A percentile compares a stretch with the other conserved stretches of the same genome.
Conservation (phyloP, 2,797 vertebrate species). For the Cryptoblepharus egeriae region DNA sequence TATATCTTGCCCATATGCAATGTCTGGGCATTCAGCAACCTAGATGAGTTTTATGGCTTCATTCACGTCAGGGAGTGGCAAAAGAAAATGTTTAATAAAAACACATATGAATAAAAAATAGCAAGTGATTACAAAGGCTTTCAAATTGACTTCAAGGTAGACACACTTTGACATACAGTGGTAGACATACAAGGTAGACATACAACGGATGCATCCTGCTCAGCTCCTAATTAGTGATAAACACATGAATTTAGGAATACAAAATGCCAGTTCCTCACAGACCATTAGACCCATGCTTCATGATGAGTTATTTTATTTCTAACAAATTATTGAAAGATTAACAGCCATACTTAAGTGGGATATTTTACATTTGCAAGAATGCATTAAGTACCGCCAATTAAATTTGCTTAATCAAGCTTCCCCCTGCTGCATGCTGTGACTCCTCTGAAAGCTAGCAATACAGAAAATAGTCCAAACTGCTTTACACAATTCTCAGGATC, state of each 20-base stretch:
- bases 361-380: constrained; percentile 73
- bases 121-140: no score
- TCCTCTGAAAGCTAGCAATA: constrained; percentile 73
- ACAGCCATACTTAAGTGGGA: constrained; percentile 61
- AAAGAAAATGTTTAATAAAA: no score
- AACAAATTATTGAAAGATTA: constrained; percentile 75
- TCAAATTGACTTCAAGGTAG: no score
- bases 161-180: no score
- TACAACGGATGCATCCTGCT: neutral
- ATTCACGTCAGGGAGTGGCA: no score
- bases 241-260: constrained; percentile 10
- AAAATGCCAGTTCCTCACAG: constrained; percentile 47
- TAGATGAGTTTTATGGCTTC: no score
- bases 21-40: no score
- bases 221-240: neutral
- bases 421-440: constrained; percentile 72
- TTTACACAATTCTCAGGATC: constrained; percentile 50
- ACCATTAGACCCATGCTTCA: constrained; percentile 70
- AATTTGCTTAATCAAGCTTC: constrained; percentile 80
- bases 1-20: no score
- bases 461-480: constrained; percentile 47
- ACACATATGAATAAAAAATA: no score
- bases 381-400: constrained; percentile 75
- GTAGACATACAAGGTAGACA: neutral
- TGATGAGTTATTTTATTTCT: constrained; percentile 69